Conservation (phyloP, 2,797 vertebrate genomes). For the Ctenochaetus hawaiiensis region DNA sequence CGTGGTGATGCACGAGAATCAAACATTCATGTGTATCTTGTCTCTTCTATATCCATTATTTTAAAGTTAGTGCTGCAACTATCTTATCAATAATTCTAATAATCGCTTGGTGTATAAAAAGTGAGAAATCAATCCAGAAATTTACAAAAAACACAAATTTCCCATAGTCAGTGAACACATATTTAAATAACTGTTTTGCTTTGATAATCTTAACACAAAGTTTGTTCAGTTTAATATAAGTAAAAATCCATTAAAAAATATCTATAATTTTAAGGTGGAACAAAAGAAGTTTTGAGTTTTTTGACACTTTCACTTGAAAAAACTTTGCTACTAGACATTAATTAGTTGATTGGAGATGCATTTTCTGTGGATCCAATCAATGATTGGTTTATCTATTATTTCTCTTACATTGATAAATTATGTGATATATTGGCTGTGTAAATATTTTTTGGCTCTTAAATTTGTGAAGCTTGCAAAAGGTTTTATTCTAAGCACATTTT, state of each 20-base stretch:
- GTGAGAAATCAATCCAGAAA: too few species aligned
- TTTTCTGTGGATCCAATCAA: background rate
- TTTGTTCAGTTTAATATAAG: background rate
- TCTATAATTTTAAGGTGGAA: background rate
- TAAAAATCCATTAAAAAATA: background rate
- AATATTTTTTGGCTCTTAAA: background rate
- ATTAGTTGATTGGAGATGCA: too few species aligned
- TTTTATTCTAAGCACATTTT: background rate
- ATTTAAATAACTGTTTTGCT: background rate
- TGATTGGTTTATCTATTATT: background rate
- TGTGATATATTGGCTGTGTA: background rate
- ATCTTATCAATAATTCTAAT: background rate
- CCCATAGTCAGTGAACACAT: background rate
- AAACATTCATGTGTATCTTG: background rate
- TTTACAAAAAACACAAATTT: background rate
- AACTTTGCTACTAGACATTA: too few species aligned
- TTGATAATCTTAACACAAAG: background rate
- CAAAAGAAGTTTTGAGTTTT: background rate
- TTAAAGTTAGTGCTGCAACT: background rate
- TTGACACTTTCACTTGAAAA: background rate
- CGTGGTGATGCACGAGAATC: conserved; percentile 2
- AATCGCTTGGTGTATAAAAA: background rate
- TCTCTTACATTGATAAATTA: too few species aligned
- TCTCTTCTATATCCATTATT: background rate
- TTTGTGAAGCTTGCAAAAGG: background rate